These are phyloP conservation scores for Intellagama lesueurii DNA, from an alignment of 2,797 vertebrate genomes.

Conservation along the genomic window DNA sequence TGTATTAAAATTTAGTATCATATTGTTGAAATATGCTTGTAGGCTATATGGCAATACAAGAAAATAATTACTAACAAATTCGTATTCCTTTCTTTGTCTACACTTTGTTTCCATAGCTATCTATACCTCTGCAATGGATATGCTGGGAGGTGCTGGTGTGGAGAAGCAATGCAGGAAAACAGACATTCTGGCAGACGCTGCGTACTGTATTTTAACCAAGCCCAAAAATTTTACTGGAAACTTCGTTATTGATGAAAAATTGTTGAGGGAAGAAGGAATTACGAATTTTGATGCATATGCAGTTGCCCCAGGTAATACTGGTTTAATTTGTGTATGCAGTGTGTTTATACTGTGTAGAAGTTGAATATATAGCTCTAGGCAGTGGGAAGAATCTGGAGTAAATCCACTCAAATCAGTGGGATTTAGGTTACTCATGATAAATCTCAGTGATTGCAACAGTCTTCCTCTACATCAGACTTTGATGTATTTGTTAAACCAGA, in stretches of 20 bases:
- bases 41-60: not conserved
- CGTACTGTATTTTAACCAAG: slow-evolving; percentile 88
- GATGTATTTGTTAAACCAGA: not conserved
- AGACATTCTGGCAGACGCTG: slow-evolving; percentile 94
- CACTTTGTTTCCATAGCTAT: slow-evolving; percentile 72
- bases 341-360: not conserved
- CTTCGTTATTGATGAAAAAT: slow-evolving; percentile 91
- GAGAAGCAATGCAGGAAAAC: slow-evolving; percentile 90
- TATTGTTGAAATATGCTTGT: not conserved
- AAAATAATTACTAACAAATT: not conserved
- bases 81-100: slow-evolving; percentile 14
- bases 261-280: slow-evolving; percentile 88
- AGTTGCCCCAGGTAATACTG: slow-evolving; percentile 86
- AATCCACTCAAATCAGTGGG: not conserved
- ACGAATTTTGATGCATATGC: slow-evolving; percentile 90
- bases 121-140: slow-evolving; percentile 92
- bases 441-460: not conserved
- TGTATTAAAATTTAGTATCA: not conserved
- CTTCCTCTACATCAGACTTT: not conserved
- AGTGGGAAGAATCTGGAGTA: not conserved
- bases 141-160: slow-evolving; percentile 88
- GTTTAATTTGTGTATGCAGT: slow-evolving; percentile 26
- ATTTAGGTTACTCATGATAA: not conserved
- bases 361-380: not conserved
- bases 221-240: slow-evolving; percentile 89